A percentile compares a stretch with the other conserved stretches of the same genome.
These are phyloP conservation scores for Lordiphosa collinella DNA, from an alignment of 1,140 invertebrate species.

Conservation along the genomic window DNA sequence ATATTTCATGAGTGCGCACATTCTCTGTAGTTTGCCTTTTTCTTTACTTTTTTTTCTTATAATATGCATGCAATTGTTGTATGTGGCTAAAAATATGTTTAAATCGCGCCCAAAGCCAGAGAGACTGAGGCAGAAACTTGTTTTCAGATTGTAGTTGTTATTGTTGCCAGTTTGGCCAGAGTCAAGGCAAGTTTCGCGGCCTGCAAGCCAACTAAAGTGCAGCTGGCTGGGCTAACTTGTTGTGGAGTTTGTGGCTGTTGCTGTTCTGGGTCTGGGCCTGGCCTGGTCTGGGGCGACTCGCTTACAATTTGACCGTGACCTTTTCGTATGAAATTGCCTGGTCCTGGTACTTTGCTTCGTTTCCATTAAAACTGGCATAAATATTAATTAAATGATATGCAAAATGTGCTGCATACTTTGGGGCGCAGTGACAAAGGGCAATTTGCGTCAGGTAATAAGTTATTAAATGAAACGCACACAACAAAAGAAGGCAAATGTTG, in stretches of 20 bases:
- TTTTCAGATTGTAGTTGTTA: constrained; percentile 42
- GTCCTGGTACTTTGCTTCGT: constrained; percentile 8
- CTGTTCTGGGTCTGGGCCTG: constrained; percentile 25
- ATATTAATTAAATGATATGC: constrained; percentile 73
- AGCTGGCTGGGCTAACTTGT: constrained; percentile 57
- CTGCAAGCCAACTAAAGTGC: constrained; percentile 46
- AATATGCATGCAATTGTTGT: constrained; percentile 76
- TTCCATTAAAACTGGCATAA: constrained; percentile 58
- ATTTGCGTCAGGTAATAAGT: constrained; percentile 45
- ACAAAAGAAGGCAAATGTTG: constrained; percentile 36
- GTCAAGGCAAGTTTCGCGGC: constrained; percentile 60
- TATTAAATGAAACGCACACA: constrained; percentile 27
- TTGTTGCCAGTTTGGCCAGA: constrained; percentile 47
- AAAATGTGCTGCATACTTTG: constrained; percentile 63
- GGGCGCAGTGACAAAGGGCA: constrained; percentile 18
- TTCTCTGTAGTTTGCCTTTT: background rate
- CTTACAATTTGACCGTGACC: constrained; percentile 70
- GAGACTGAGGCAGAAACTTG: constrained; percentile 42
- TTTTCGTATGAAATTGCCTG: constrained; percentile 46
- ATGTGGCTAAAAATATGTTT: constrained; percentile 74
- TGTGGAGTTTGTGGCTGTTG: constrained; percentile 30
- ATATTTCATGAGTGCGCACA: constrained; percentile 54
- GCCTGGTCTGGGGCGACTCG: constrained; percentile 17
- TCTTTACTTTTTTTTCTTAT: constrained; percentile 27
- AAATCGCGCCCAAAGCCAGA: constrained; percentile 66